Conservation (phyloP, 2,797 vertebrate species). For the Alcedo atthis region DNA sequence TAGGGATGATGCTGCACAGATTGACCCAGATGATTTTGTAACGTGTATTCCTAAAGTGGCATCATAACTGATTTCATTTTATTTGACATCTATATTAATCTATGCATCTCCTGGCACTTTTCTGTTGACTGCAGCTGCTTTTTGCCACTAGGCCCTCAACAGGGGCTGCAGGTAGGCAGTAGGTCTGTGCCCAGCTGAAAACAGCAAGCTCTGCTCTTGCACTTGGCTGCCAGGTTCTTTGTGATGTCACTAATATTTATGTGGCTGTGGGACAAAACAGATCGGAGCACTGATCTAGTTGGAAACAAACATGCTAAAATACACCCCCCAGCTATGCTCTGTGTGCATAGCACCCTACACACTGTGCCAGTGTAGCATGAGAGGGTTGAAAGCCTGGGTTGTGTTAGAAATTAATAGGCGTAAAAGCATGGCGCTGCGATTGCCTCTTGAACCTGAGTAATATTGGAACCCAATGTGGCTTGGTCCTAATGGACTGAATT, state of each 20-base stretch:
- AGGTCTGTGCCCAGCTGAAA: background rate
- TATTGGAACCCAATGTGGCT: background rate
- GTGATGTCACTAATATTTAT: background rate
- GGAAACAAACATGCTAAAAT: background rate
- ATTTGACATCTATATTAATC: fast-evolving
- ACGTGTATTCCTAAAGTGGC: fast-evolving
- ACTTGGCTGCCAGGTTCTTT: background rate
- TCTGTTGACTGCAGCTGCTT: background rate
- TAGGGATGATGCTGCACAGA: background rate
- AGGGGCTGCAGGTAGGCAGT: background rate
- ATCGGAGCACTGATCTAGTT: background rate
- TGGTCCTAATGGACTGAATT: too few relatives aligned
- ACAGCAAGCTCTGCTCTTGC: fast-evolving
- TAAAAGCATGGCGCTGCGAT: background rate
- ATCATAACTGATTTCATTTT: background rate
- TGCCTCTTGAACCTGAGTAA: fast-evolving
- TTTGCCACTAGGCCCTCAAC: background rate
- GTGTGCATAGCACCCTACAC: background rate
- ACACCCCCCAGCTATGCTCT: background rate
- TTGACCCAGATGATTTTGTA: background rate
- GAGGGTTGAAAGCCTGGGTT: background rate
- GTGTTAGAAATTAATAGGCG: background rate
- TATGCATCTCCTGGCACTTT: background rate
- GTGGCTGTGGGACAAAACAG: background rate
- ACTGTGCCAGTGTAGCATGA: background rate